A percentile compares a stretch with the other conserved stretches of the same genome.
These are phyloP conservation scores for Ariopsis seemanni DNA, from an alignment of 2,113 vertebrate species.

Conservation along the genomic window DNA sequence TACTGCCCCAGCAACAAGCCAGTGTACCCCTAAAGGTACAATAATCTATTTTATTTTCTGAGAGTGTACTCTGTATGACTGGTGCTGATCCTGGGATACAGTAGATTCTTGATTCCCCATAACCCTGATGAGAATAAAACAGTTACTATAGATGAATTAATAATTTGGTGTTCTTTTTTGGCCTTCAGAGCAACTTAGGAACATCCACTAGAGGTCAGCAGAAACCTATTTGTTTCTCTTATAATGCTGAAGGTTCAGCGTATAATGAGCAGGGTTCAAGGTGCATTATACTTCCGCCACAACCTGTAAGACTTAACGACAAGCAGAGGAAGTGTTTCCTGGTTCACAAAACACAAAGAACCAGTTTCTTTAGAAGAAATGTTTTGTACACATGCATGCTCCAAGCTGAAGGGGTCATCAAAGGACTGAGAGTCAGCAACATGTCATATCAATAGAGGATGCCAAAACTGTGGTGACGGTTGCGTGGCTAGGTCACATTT, in stretches of 20 bases:
- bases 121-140: neutral
- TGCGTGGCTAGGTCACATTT: no score
- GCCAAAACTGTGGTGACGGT: no score
- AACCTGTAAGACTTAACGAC: neutral
- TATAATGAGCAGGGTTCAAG: neutral
- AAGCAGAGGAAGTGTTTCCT: neutral
- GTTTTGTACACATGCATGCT: no score
- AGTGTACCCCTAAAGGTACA: no score
- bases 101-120: no score
- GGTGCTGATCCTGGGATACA: no score
- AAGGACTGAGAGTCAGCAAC: neutral
- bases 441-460: no score
- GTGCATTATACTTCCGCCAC: neutral
- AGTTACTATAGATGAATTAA: neutral
- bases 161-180: neutral
- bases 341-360: neutral
- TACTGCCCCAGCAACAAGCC: no score
- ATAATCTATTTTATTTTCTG: no score
- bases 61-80: no score
- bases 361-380: neutral
- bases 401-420: neutral
- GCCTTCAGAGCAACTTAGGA: neutral
- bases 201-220: conserved; percentile 1
- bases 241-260: neutral
- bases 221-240: neutral